Evolutionary conservation across 2,888 invertebrate genomes (phyloP), one percentile per base, ranked within the genome.

Genomic region (Caenorhabditis sp.): DNA sequence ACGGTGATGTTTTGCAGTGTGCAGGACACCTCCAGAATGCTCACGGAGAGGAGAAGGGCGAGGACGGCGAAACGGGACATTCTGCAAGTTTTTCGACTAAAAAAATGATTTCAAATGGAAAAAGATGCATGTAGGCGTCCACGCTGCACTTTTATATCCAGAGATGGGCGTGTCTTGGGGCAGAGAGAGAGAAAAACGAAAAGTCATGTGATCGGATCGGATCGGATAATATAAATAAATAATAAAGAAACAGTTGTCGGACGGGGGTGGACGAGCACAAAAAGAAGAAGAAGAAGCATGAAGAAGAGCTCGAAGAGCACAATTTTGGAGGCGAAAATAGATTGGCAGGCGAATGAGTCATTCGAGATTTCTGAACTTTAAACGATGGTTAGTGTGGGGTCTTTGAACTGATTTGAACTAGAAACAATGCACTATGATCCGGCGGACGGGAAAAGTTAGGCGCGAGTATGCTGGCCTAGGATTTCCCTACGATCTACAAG

Each of bases 1-100:
- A 83, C 83, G n/a, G 82, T 83, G 15, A 82, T 80, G 55, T 81
- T 82, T 72, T 83, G 82, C 30, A 81, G 45, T 39, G 70, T 70
- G 5, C 58, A 63, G 11, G 70, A 63, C 11, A 63, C 41, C 26
- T 76, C 76, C 27, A 63, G 43, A 1, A 43, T 61, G n/a, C 27
- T 50, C 17, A 50, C 15, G 3, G 43, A 48, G 53, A 17, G 15
- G 15, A 48, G 17, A 48, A 52, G 22, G 2, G 53, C 30, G 27
- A 53, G 32, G 0, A 30, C 22, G 24, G 41, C 30, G 15, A 35
- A 9, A 35, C 9, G 4, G 11, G 2, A 13, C 35, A 35, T 35
- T 35, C 13, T 35, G 2, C 35, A 35, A 13, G 2, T 13, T 13
- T 7, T 35, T 35, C 35, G 6, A 70, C 5, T 22, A 52, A 24